Evolutionary conservation across 2,888 invertebrate species (phyloP).

Genomic region (Gibbula magus): DNA sequence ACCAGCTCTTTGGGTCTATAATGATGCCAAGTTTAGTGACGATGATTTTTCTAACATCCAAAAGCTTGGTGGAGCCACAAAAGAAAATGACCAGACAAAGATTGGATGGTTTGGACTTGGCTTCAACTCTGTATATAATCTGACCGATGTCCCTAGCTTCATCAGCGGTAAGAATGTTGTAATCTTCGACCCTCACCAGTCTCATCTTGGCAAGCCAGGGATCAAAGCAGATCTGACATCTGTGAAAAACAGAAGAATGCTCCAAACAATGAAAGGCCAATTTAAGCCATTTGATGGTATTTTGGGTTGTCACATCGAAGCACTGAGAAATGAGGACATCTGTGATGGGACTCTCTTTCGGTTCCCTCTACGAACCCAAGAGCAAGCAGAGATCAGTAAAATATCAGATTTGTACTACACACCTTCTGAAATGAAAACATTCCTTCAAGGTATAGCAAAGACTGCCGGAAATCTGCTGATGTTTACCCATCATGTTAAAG

Average conservation of each 20-base stretch:
- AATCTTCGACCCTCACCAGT: conserved; percentile 71
- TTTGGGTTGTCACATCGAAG: conserved; percentile 52
- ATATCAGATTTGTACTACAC: conserved; percentile 62
- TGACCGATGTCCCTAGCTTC: conserved; percentile 72
- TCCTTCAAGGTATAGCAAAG: conserved; percentile 58
- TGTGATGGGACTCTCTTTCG: conserved; percentile 69
- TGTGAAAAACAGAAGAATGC: conserved; percentile 41
- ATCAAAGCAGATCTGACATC: conserved; percentile 50
- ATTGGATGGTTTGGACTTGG: conserved; percentile 70
- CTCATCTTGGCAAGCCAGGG: conserved; percentile 59
- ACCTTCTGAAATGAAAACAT: conserved; percentile 50
- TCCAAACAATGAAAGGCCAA: conserved; percentile 51
- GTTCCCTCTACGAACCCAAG: conserved; percentile 66
- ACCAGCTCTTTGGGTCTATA: conserved; percentile 66
- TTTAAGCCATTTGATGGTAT: conserved; percentile 61
- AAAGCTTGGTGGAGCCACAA: conserved; percentile 64
- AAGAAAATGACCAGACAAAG: conserved; percentile 55
- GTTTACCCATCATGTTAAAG: conserved; percentile 68
- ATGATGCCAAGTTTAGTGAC: conserved; percentile 61
- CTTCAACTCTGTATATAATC: conserved; percentile 71
- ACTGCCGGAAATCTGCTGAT: conserved; percentile 64
- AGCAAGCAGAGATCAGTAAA: conserved; percentile 63
- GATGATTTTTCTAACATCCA: conserved; percentile 62
- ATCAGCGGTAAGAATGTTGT: conserved; percentile 67
- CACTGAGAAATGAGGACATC: not conserved